These are phyloP conservation scores for Xiphias gladius DNA, from an alignment of 2,113 vertebrate genomes.

Conservation along the genomic window DNA sequence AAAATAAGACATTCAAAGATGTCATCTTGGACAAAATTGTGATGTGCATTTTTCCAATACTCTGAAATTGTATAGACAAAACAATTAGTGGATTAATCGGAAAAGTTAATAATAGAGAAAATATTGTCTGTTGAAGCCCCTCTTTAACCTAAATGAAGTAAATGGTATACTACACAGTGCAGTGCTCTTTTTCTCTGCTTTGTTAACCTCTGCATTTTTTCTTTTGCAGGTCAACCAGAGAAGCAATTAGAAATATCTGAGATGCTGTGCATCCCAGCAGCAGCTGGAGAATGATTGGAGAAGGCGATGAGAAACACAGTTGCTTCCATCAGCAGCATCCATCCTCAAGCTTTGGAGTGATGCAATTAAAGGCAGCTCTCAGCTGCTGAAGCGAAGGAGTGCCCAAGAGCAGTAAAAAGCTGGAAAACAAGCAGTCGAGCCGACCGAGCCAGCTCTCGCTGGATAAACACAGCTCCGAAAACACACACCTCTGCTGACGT, in stretches of 20 bases:
- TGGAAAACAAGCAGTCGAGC: background rate
- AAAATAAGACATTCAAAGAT: background rate
- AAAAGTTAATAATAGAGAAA: background rate
- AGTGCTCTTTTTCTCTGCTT: background rate
- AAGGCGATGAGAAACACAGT: constrained; percentile 15
- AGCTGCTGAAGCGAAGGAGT: constrained; percentile 24
- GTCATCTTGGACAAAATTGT: background rate
- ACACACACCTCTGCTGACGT: constrained; percentile 4
- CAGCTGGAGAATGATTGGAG: constrained; percentile 4
- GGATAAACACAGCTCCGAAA: background rate
- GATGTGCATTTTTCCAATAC: background rate
- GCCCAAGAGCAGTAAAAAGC: constrained; percentile 26
- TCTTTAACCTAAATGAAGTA: background rate
- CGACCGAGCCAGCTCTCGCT: background rate
- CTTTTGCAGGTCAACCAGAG: background rate
- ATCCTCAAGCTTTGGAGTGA: constrained; percentile 18
- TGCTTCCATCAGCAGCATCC: constrained; percentile 16
- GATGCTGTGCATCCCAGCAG: constrained; percentile 12
- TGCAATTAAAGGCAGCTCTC: constrained; percentile 28
- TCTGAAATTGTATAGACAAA: background rate
- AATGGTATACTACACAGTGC: background rate
- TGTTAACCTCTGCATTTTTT: too few species aligned
- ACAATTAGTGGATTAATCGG: background rate
- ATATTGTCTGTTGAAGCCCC: background rate
- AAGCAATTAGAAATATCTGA: constrained; percentile 7